These are phyloP conservation scores for Ips typographus DNA, from an alignment of 1,140 invertebrate species.

Conservation along the genomic window DNA sequence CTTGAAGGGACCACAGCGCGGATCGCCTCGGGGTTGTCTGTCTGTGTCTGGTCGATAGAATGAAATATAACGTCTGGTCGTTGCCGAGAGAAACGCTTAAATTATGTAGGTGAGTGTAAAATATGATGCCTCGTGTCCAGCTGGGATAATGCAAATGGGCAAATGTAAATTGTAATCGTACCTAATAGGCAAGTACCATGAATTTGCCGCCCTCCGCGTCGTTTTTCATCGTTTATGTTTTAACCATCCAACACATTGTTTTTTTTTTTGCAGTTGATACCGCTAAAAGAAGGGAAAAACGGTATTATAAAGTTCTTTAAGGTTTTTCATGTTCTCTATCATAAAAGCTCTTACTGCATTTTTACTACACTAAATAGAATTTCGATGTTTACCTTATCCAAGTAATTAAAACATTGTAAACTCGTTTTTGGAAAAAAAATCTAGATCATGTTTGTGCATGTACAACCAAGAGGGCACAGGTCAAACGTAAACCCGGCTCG, in stretches of 20 bases:
- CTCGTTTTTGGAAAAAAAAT: background rate
- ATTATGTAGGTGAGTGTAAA: conserved; percentile 11
- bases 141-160: conserved; percentile 2
- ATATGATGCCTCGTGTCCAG: conserved; percentile 7
- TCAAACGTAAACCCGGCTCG: background rate
- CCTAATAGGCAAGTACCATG: background rate
- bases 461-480: background rate
- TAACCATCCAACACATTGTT: too few species aligned
- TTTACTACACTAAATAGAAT: background rate
- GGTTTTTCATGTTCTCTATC: background rate
- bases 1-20: conserved; percentile 21
- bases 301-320: background rate
- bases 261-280: too few species aligned
- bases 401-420: background rate
- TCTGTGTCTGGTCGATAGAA: conserved; percentile 13
- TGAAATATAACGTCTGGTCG: conserved; percentile 18
- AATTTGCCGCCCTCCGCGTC: background rate
- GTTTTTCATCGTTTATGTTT: background rate
- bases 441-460: background rate
- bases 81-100: conserved; percentile 4
- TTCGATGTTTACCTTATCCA: background rate
- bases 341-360: background rate
- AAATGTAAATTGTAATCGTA: conserved; percentile 5
- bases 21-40: conserved; percentile 10
- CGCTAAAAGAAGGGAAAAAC: too few species aligned